Conservation (phyloP, 1,140 invertebrate genomes). For the Marisa cornuarietis region DNA sequence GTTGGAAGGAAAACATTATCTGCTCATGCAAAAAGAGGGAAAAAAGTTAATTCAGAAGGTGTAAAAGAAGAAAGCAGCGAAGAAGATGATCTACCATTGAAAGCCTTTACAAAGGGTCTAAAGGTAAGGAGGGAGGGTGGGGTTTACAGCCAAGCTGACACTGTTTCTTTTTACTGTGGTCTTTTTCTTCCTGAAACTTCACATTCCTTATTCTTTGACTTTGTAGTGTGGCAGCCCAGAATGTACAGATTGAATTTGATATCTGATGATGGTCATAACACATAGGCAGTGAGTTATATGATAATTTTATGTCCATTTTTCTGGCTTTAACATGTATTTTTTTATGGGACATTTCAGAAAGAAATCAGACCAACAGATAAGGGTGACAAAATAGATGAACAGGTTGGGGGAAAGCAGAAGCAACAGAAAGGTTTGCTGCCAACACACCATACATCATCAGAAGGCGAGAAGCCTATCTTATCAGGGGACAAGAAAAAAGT, state of each 20-base stretch:
- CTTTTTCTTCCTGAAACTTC: neutral
- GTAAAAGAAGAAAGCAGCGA: neutral
- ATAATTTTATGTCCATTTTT: neutral
- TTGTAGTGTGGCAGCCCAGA: neutral
- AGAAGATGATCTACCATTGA: slow-evolving; percentile 21
- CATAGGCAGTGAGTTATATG: neutral
- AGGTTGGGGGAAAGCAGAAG: slow-evolving; percentile 18
- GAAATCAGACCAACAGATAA: slow-evolving; percentile 8
- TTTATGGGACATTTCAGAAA: neutral
- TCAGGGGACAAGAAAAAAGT: slow-evolving; percentile 9
- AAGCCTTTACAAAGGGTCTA: slow-evolving; percentile 1
- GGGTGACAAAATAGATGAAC: slow-evolving; percentile 19
- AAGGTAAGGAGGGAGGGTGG: slow-evolving; percentile 1
- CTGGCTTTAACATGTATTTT: too few species aligned
- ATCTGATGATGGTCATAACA: neutral
- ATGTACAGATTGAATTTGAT: too few species aligned
- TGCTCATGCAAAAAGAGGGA: slow-evolving; percentile 1
- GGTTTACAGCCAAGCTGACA: neutral
- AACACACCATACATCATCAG: neutral
- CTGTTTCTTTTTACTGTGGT: too few species aligned
- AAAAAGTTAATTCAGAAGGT: neutral
- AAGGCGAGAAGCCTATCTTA: neutral
- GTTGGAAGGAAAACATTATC: neutral
- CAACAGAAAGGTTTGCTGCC: neutral
- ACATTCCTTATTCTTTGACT: neutral